Evolutionary conservation across 2,113 vertebrate species (phyloP).

Genomic region (Bos javanicus): DNA sequence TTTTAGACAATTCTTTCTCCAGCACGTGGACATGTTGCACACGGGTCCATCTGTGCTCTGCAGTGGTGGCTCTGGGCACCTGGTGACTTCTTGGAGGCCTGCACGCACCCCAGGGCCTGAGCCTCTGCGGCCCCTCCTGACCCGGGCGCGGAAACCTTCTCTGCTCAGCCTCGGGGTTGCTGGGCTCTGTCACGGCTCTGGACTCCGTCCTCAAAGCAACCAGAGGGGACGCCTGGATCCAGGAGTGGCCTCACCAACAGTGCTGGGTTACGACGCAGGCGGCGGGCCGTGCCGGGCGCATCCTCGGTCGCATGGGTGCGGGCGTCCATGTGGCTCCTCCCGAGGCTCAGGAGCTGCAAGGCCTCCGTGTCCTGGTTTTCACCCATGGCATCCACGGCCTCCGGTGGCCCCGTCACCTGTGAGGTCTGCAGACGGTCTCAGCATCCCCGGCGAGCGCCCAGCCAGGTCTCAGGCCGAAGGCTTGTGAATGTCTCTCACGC

Average conservation of each 20-base stretch:
- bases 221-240: background rate
- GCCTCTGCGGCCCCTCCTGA: background rate
- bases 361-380: background rate
- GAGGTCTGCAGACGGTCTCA: background rate
- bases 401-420: background rate
- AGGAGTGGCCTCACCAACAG: rapidly evolving
- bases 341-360: background rate
- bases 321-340: background rate
- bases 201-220: background rate
- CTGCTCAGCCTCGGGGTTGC: background rate
- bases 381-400: background rate
- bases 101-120: background rate
- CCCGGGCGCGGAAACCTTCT: rapidly evolving
- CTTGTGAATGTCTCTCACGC: rapidly evolving
- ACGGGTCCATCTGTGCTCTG: background rate
- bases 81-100: background rate
- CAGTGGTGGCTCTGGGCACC: rapidly evolving
- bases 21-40: rapidly evolving
- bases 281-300: rapidly evolving
- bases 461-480: background rate
- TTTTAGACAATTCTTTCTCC: rapidly evolving
- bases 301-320: rapidly evolving
- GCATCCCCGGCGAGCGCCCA: background rate
- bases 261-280: rapidly evolving
- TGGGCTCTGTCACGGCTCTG: background rate